phyloP scores from a whole-genome alignment of 2,113 vertebrate species.

The Pomatorhinus ruficollis region DNA sequence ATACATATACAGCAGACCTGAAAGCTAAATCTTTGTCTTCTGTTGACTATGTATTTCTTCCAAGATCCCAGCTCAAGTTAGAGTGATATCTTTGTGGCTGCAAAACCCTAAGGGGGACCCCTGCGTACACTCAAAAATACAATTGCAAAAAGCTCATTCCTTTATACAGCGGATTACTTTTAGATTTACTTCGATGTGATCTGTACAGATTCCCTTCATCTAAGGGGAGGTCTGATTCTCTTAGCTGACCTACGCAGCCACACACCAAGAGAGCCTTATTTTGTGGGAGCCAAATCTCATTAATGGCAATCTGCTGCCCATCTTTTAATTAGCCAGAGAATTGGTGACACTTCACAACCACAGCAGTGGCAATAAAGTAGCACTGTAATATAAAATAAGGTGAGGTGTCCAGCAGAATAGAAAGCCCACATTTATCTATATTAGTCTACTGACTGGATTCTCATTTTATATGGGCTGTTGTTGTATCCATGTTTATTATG shows the following conservation, averaged over 20 bases:
- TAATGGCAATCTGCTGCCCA: conserved; percentile 67
- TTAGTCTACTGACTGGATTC: background rate
- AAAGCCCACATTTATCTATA: background rate
- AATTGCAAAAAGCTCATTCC: conserved; percentile 82
- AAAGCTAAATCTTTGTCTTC: conserved; percentile 34
- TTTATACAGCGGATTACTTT: conserved; percentile 84
- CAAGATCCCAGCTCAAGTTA: conserved; percentile 29
- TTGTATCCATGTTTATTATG: background rate
- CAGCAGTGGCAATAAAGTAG: conserved; percentile 8
- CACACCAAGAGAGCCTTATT: conserved; percentile 72
- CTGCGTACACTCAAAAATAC: conserved; percentile 81
- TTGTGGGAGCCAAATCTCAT: conserved; percentile 66
- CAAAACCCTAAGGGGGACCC: conserved; percentile 76
- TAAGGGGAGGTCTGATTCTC: conserved; percentile 87
- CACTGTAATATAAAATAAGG: conserved; percentile 23
- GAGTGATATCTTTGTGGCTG: conserved; percentile 9
- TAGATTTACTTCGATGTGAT: conserved; percentile 85
- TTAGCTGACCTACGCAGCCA: conserved; percentile 84
- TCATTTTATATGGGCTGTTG: background rate
- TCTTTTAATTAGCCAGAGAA: conserved; percentile 64
- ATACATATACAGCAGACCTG: background rate
- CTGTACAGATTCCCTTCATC: conserved; percentile 82
- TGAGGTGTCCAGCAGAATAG: background rate
- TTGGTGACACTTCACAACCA: conserved; percentile 33
- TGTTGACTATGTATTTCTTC: background rate